These are phyloP conservation scores for Yponomeuta evonymella DNA, from an alignment of 2,888 invertebrate genomes.

Conservation along the genomic window DNA sequence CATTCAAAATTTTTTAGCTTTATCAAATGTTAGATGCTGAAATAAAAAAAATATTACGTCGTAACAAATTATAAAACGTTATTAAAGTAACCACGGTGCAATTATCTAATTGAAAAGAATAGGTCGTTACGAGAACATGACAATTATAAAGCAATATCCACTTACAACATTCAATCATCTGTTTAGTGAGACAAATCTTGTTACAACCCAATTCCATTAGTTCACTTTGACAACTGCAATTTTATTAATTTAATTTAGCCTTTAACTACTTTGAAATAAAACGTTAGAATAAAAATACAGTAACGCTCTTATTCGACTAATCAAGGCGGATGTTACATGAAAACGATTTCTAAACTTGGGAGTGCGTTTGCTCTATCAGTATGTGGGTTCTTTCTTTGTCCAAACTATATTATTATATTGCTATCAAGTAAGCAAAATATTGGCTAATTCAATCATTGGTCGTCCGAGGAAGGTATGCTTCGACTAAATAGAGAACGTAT, in stretches of 20 bases:
- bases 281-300: not conserved
- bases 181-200: conserved; percentile 1
- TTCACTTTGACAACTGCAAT: not conserved
- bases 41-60: no score
- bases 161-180: not conserved
- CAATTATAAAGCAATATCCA: not conserved
- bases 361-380: not conserved
- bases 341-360: not conserved
- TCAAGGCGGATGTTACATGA: not conserved
- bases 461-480: no score
- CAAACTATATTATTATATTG: not conserved
- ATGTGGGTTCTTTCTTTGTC: not conserved
- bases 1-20: no score
- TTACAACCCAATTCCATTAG: not conserved
- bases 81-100: not conserved
- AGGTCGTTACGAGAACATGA: not conserved
- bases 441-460: not conserved
- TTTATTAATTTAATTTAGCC: not conserved
- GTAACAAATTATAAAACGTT: no score
- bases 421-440: not conserved
- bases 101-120: not conserved
- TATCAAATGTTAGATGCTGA: no score
- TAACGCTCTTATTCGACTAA: not conserved
- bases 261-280: not conserved
- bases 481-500: no score